Evolutionary conservation across 2,888 invertebrate species (phyloP), one percentile per base, ranked within the genome.

Genomic region (Entomobrya proxima): DNA sequence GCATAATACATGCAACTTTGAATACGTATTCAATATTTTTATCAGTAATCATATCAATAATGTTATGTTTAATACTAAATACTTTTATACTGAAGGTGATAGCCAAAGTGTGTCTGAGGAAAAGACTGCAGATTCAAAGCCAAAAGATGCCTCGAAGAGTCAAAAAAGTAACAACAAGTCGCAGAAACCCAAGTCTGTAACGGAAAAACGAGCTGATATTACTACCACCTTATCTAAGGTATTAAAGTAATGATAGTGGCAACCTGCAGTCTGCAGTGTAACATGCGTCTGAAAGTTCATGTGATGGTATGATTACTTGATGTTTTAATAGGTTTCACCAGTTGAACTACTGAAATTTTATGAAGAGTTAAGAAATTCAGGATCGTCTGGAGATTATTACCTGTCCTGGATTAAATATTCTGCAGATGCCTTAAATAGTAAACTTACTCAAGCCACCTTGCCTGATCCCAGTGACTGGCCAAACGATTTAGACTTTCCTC

Each of bases 351-450:
- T 81, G 1, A 82, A 64, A 5, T 90, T 90, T 58, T 90, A 86
- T 67, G 88, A 88, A 24, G 89, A 90, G 58, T 76, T 90, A 9
- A 86, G 85, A 85, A 78, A 81, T 72, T 86, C 89, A 30, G 90
- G 89, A 15, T 81, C 88, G 7, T 61, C 61, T 15, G 89, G 86
- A 69, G 90, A 90, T 77, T 89, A 89, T 32, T 89, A 88, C 77
- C 85, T 89, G n/a, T 90, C 90, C 5, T 90, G 90, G 90, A 89
- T 90, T 9, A 90, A 90, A 69, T 90, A 90, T 74, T 87, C 88
- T 13, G 90, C 90, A 0, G 90, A 90, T 84, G 89, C 90, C 55
- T 85, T 90, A 74, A 90, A 89, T 52, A 77, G 85, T 27, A 87
- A 86, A 79, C 77, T 90, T 32, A 44, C 47, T 77, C 87, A 86